These are phyloP conservation scores for Prionace glauca DNA, from an alignment of 2,797 vertebrate genomes.

Conservation along the genomic window DNA sequence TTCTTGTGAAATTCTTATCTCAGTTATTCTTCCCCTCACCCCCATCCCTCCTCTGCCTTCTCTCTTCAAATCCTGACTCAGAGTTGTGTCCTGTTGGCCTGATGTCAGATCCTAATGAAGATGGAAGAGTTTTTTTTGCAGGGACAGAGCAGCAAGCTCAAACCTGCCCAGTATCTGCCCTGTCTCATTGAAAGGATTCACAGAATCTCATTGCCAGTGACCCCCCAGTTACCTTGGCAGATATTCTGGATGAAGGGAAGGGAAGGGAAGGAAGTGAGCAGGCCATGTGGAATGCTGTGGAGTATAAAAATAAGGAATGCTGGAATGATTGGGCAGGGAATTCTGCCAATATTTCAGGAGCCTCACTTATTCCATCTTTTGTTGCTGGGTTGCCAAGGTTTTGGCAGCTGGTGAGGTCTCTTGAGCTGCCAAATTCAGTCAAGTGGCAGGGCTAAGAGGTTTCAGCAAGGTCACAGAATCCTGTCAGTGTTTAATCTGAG, in stretches of 20 bases:
- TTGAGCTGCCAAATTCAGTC: background rate
- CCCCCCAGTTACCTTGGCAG: background rate
- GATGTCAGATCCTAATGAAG: no score
- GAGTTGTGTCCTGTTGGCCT: no score
- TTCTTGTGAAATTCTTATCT: background rate
- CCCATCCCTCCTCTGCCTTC: background rate
- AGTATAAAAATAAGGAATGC: background rate
- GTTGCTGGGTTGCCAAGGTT: no score
- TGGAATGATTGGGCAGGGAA: background rate
- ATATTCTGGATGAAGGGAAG: background rate
- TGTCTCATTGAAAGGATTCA: no score
- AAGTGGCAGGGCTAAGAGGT: background rate
- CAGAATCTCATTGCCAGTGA: background rate
- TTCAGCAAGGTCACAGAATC: background rate
- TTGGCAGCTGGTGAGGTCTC: background rate
- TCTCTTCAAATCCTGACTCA: background rate
- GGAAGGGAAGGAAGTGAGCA: background rate
- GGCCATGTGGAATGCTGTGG: background rate
- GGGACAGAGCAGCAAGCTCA: background rate
- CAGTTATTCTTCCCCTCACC: no score
- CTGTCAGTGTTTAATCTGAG: background rate
- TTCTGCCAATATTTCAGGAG: background rate
- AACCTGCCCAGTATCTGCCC: background rate
- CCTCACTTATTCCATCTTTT: background rate
- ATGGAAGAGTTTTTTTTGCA: background rate